Conservation (phyloP, 2,888 invertebrate species). For the Drosophila infuscata region DNA sequence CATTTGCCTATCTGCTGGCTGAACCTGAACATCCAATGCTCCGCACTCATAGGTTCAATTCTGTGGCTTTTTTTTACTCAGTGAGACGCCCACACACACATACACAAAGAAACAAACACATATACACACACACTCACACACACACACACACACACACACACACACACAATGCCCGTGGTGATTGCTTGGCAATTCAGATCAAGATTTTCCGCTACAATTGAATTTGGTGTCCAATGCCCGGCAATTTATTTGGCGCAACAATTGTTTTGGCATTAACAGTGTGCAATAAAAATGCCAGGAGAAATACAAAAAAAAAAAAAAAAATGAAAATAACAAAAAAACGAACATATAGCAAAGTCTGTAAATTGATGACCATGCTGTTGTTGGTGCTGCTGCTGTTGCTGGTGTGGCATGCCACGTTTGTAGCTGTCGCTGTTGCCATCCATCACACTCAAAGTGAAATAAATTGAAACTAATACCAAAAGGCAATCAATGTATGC, state of each 20-base stretch:
- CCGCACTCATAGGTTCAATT: neutral
- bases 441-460: constrained; percentile 79
- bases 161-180: constrained; percentile 6
- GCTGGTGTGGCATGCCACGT: constrained; percentile 50
- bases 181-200: constrained; percentile 32
- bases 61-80: neutral
- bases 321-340: neutral
- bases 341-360: constrained; percentile 36
- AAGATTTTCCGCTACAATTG: constrained; percentile 46
- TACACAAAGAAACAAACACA: neutral
- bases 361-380: constrained; percentile 52
- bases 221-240: constrained; percentile 45
- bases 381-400: constrained; percentile 30
- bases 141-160: constrained; percentile 1
- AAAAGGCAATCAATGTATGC: constrained; percentile 76
- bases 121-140: neutral
- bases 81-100: constrained; percentile 5
- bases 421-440: constrained; percentile 67
- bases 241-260: constrained; percentile 71
- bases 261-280: constrained; percentile 77
- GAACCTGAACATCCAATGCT: neutral
- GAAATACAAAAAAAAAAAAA: neutral
- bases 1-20: constrained; percentile 31
- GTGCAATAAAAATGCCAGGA: constrained; percentile 43
- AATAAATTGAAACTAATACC: constrained; percentile 81